These are phyloP conservation scores for Babyrousa celebensis DNA, from an alignment of 2,797 vertebrate species.

Conservation along the genomic window DNA sequence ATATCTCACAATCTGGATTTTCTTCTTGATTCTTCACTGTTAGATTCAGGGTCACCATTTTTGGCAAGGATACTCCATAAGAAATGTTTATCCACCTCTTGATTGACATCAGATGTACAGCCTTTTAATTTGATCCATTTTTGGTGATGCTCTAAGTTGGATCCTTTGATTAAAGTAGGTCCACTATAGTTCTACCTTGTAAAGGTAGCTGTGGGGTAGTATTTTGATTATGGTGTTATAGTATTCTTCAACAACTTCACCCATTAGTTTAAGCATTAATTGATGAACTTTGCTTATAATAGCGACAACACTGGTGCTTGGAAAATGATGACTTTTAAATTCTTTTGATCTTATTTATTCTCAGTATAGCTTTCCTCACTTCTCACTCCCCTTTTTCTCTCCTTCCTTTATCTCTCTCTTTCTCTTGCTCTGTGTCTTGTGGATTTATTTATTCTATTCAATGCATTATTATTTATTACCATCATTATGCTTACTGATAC, in stretches of 20 bases:
- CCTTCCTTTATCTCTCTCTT: background rate
- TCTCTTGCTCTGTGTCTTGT: background rate
- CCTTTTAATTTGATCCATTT: background rate
- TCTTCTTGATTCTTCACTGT: background rate
- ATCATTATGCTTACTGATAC: background rate
- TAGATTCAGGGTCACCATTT: background rate
- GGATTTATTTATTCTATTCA: background rate
- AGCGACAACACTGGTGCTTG: background rate
- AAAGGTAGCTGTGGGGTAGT: background rate
- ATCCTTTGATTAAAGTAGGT: background rate
- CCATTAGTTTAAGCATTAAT: background rate
- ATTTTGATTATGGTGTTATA: background rate
- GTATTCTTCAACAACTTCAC: background rate
- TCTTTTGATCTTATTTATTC: background rate
- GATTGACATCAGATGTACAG: background rate
- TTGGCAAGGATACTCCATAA: background rate
- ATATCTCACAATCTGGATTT: background rate
- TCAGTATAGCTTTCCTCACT: background rate
- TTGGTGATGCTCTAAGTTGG: background rate
- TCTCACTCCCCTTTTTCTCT: background rate
- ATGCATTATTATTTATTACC: background rate
- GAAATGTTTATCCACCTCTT: background rate
- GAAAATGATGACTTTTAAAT: background rate
- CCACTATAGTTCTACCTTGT: background rate
- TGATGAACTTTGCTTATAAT: background rate